Evolutionary conservation across 1,140 invertebrate species (phyloP).

Genomic region (Zaprionus gabonicus): DNA sequence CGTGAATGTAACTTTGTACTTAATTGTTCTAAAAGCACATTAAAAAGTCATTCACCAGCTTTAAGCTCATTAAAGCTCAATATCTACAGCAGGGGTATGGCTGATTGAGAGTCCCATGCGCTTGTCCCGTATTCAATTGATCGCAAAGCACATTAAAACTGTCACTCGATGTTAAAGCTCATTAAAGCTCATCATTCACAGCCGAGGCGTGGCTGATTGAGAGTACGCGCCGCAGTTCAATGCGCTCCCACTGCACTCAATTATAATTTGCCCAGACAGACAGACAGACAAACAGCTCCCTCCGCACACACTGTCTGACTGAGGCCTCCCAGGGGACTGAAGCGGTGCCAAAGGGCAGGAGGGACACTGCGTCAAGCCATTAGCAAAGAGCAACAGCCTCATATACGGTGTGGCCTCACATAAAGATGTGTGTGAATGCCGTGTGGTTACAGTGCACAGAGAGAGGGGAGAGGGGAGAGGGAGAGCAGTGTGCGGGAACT

Average conservation of each 20-base stretch:
- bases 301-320: conserved; percentile 3
- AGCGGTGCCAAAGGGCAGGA: neutral
- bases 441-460: neutral
- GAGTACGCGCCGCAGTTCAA: conserved; percentile 62
- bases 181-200: neutral
- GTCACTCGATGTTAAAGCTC: neutral
- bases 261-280: conserved; percentile 76
- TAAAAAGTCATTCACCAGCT: neutral
- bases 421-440: neutral
- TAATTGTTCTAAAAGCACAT: neutral
- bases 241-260: conserved; percentile 75
- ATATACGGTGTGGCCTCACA: conserved; percentile 15
- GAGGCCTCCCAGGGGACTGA: conserved; percentile 38
- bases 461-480: neutral
- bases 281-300: conserved; percentile 37
- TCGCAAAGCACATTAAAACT: neutral
- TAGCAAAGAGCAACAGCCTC: conserved; percentile 65
- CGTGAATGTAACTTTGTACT: no score
- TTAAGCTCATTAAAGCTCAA: neutral
- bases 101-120: no score
- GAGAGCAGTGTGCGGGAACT: neutral
- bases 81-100: no score
- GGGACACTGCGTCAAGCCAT: conserved; percentile 53
- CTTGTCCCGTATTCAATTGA: no score
- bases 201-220: conserved; percentile 21